Evolutionary conservation across 2,888 invertebrate species (phyloP).

Genomic region (Dolichopus griseipennis): DNA sequence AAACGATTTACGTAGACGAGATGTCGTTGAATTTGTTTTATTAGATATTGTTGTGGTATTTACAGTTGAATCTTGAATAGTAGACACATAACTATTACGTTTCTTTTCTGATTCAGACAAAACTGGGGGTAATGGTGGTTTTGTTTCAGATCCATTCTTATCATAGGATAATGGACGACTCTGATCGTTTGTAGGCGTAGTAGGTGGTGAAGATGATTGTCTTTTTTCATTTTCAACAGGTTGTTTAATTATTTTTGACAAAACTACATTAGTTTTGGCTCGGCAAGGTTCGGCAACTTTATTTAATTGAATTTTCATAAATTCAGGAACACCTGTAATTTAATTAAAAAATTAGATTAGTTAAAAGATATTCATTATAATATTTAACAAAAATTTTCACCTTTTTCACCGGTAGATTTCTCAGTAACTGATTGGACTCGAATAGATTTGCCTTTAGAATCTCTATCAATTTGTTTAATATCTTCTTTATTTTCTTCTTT

Average conservation of each 20-base stretch:
- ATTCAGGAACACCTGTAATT: constrained; percentile 50
- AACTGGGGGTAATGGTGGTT: constrained; percentile 26
- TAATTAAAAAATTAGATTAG: neutral
- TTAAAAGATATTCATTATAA: neutral
- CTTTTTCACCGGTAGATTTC: neutral
- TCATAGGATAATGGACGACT: constrained; percentile 30
- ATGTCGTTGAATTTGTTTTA: constrained; percentile 16
- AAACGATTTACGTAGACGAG: neutral
- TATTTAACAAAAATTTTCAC: neutral
- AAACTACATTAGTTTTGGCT: constrained; percentile 53
- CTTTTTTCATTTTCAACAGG: constrained; percentile 31
- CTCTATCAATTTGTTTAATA: neutral
- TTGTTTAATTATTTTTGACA: constrained; percentile 49
- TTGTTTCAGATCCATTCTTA: constrained; percentile 39
- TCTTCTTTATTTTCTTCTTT: neutral
- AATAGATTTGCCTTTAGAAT: neutral
- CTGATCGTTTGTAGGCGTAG: neutral
- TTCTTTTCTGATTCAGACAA: neutral
- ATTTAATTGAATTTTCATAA: constrained; percentile 61
- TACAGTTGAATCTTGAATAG: constrained; percentile 23
- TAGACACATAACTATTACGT: constrained; percentile 16
- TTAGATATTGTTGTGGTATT: constrained; percentile 19
- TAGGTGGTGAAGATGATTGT: constrained; percentile 12
- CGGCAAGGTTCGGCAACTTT: constrained; percentile 54
- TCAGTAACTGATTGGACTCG: neutral